Evolutionary conservation across 1,140 invertebrate species (phyloP).

Genomic region (Papilio polyxenes): DNA sequence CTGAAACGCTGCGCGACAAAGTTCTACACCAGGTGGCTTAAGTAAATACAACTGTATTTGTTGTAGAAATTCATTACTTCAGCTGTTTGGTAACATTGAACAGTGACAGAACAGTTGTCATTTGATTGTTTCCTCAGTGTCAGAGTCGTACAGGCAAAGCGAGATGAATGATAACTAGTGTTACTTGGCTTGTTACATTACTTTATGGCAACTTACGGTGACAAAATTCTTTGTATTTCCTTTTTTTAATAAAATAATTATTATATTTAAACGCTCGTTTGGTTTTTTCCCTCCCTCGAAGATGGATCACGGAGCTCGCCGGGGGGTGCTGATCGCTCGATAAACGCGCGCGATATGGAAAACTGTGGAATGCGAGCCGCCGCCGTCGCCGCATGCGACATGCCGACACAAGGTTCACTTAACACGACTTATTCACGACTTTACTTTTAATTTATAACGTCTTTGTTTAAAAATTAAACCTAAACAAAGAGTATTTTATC

Average conservation of each 20-base stretch:
- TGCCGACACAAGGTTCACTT: conserved; percentile 14
- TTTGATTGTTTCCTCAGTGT: too few relatives aligned
- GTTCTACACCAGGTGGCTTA: neutral
- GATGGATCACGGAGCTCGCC: conserved; percentile 74
- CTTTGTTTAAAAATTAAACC: neutral
- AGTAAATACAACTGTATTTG: too few relatives aligned
- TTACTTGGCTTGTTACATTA: too few relatives aligned
- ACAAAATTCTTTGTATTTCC: neutral
- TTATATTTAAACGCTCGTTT: conserved; percentile 53
- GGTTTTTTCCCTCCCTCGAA: conserved; percentile 54
- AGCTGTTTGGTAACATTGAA: too few relatives aligned
- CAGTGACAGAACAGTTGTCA: too few relatives aligned
- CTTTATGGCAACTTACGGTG: neutral
- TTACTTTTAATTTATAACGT: neutral
- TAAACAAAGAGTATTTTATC: conserved; percentile 16
- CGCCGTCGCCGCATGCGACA: conserved; percentile 38
- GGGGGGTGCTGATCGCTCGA: conserved; percentile 72
- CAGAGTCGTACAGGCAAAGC: too few relatives aligned
- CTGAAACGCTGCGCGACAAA: neutral
- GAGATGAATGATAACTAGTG: too few relatives aligned
- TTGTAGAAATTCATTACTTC: too few relatives aligned
- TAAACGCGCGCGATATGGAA: conserved; percentile 73
- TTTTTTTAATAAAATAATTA: neutral
- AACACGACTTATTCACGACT: conserved; percentile 20
- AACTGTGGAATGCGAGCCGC: conserved; percentile 51